Evolutionary conservation across 1,140 invertebrate species (phyloP), one percentile per base, ranked within the genome.

Genomic region (Bradynema listronoti): DNA sequence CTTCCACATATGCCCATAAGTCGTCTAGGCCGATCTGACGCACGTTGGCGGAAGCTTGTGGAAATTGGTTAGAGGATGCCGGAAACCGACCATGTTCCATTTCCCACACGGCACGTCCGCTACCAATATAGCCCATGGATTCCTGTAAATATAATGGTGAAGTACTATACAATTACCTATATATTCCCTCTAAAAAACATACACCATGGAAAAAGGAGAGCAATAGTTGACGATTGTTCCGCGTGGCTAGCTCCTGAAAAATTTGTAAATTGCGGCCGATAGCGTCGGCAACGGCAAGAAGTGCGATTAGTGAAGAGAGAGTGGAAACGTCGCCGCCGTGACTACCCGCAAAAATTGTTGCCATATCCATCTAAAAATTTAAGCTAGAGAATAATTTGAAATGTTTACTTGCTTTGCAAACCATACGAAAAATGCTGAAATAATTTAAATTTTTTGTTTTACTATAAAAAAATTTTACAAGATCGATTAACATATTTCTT

Each of bases 71-170:
- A 32, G 39, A 19, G 27, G 29, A n/a, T 27, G 30, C 19, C 11
- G 68, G 68, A 45, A 71, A 71, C 6, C 29, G 19, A 33, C 32
- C 34, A 14, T 46, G 45, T 32, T 58, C 25, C 68, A 69, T 69
- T 22, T 69, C 69, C 36, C 51, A 69, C 7, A 71, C 33, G 29
- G 46, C 30, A 1, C 67, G 51, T 58, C 69, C 72, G 34, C 70
- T 73, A 24, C 69, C 69, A 41, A 72, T 67, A 42, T 72, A 72
- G 19, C 69, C 69, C 2, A 72, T 41, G 2, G 71, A 70, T 47
- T 72, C 69, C 65, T 66, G 36, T n/a, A n/a, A 25, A 69, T n/a
- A 49, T 11, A 49, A 66, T 65, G 30, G 19, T 33, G 9, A 62
- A 65, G 57, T 58, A 19, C 42, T 14, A 3, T 16, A 36, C 24